phyloP scores from a whole-genome alignment of 2,797 vertebrate species.

The Fistularia commersonii region DNA sequence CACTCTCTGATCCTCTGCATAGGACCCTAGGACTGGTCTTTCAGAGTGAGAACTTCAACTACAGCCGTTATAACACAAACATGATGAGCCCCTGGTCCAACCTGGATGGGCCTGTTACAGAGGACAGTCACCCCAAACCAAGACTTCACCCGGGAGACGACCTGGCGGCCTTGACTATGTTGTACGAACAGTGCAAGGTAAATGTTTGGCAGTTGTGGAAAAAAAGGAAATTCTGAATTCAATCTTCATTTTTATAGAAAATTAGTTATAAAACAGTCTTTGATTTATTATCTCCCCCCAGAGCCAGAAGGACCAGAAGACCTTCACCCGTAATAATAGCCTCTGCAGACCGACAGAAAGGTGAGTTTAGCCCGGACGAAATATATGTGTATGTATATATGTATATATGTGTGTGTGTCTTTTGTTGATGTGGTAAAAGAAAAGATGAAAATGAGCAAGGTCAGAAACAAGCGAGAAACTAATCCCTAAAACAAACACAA shows the following conservation, averaged over 20 bases:
- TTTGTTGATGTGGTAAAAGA: constrained; percentile 16
- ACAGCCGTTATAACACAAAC: constrained; percentile 82
- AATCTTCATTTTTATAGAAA: neutral
- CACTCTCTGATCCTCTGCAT: constrained; percentile 17
- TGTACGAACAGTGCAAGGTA: constrained; percentile 95
- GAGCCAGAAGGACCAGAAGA: constrained; percentile 88
- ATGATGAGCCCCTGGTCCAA: constrained; percentile 90
- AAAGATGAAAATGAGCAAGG: constrained; percentile 45
- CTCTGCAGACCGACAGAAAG: constrained; percentile 84
- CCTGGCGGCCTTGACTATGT: constrained; percentile 82
- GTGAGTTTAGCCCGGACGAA: constrained; percentile 59
- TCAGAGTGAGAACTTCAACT: constrained; percentile 90
- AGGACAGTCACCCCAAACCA: constrained; percentile 82
- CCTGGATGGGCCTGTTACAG: constrained; percentile 75
- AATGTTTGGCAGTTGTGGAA: neutral
- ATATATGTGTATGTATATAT: too few relatives aligned
- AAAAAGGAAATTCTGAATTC: neutral
- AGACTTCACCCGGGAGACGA: constrained; percentile 87
- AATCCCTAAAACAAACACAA: constrained; percentile 67
- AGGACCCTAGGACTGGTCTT: constrained; percentile 88
- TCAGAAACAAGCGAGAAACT: constrained; percentile 50
- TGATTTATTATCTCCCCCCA: constrained; percentile 35
- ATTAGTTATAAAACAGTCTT: neutral
- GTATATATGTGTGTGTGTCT: too few relatives aligned
- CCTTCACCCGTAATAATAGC: constrained; percentile 71